phyloP scores from a whole-genome alignment of 2,113 vertebrate species.

The Todiramphus saurophagus region DNA sequence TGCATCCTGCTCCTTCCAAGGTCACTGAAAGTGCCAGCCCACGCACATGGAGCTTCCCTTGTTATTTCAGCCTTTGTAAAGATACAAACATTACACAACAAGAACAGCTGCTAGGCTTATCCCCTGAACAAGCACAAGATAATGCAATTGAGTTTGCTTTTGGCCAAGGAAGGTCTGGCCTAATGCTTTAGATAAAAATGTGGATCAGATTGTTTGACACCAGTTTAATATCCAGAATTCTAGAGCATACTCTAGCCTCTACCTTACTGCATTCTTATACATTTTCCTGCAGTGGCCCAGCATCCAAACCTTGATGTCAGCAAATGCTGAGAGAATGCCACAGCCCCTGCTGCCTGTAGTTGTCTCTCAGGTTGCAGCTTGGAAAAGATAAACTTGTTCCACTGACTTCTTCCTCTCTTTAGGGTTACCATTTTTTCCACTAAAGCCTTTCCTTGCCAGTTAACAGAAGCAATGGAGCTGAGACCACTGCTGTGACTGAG shows the following conservation, averaged over 20 bases:
- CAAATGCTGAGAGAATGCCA: neutral
- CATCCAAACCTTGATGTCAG: neutral
- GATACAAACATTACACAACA: neutral
- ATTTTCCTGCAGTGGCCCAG: neutral
- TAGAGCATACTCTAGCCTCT: neutral
- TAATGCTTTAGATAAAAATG: constrained; percentile 40
- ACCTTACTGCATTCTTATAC: neutral
- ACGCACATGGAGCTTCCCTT: neutral
- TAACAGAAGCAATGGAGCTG: neutral
- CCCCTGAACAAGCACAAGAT: constrained; percentile 44
- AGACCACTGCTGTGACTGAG: neutral
- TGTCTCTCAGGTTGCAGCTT: neutral
- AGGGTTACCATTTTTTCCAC: neutral
- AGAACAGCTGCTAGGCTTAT: constrained; percentile 18
- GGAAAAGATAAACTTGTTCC: neutral
- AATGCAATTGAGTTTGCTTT: constrained; percentile 47
- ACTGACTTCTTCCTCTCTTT: neutral
- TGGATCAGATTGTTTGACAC: neutral
- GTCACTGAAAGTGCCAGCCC: neutral
- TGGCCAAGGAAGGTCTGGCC: constrained; percentile 26
- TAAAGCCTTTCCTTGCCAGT: neutral
- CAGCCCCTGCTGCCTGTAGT: neutral
- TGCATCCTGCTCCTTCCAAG: neutral
- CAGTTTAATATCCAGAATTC: constrained; percentile 5
- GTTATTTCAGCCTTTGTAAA: neutral